Evolutionary conservation across 2,113 vertebrate genomes (phyloP), one percentile per base, ranked within the genome.

Genomic region (Macquaria ambigua): DNA sequence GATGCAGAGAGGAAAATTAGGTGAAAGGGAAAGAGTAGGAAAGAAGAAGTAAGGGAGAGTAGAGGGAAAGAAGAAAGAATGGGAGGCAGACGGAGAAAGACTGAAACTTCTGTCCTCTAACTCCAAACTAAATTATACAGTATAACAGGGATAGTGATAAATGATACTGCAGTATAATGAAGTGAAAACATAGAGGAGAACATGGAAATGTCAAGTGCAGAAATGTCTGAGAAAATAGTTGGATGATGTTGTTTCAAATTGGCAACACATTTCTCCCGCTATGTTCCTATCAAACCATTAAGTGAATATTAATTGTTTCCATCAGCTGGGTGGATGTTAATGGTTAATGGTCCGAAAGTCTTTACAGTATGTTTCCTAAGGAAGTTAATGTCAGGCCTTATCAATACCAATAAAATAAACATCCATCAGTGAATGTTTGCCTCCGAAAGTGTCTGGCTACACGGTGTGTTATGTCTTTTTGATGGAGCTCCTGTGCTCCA

Each of bases 1-100:
- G 73, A 73, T 5, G 69, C 21, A 28, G 14, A 34, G 6, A 41
- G n/a, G 62, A 50, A 63, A 80, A 81, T 12, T 59, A 76, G 53
- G n/a, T 10, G 25, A 46, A 61, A 61, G 41, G 63, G 28, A 67
- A 55, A 82, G 72, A 46, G 23, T 3, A 4, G n/a, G 28, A 31
- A 52, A 9, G 31, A 58, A 77, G 72, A 41, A 41, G 31, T 31
- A 4, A 43, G 8, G 14, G 21, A 48, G 72, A 39, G 23, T 3
- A 4, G n/a, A 28, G 15, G 7, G 15, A 12, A 43, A 11, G 58
- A 28, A 31, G 11, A 67, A 10, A 39, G 2, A 76, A 63, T 18
- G 12, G 3, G 25, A 48, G 20, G 20, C 3, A 46, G 66, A 55
- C 5, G 1, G 8, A 34, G 43, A 46, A 39, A 46, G 12, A 48